Evolutionary conservation across 2,888 invertebrate genomes (phyloP).

Genomic region (Daptonema setosum): DNA sequence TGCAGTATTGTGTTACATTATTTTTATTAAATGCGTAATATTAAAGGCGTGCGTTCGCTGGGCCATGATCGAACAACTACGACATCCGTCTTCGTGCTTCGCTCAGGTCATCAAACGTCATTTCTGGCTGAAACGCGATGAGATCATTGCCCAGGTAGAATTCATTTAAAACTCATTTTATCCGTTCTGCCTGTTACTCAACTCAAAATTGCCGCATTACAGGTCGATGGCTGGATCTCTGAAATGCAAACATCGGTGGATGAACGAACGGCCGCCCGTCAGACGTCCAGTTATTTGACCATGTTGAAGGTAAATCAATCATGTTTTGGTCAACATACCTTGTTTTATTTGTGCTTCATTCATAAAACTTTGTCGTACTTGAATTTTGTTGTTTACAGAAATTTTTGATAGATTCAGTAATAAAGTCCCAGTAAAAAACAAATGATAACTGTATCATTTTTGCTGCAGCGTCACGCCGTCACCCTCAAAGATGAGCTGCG

Average conservation of each 20-base stretch:
- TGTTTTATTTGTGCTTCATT: background rate
- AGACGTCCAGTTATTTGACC: background rate
- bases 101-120: conserved; percentile 74
- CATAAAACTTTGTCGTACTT: background rate
- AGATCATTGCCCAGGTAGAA: conserved; percentile 57
- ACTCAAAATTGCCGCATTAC: background rate
- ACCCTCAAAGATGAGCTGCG: conserved; percentile 56
- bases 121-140: conserved; percentile 76
- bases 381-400: background rate
- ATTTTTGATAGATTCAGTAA: too few relatives aligned
- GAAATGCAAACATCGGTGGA: background rate
- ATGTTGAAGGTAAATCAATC: background rate
- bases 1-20: too few relatives aligned
- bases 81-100: conserved; percentile 70
- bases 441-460: background rate
- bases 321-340: background rate
- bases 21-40: too few relatives aligned
- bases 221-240: background rate
- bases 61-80: conserved; percentile 82
- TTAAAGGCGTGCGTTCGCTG: conserved; percentile 69
- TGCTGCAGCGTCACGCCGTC: background rate
- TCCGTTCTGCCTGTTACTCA: background rate
- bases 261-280: background rate
- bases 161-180: background rate
- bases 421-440: too few relatives aligned